Evolutionary conservation across 2,888 invertebrate species (phyloP), one percentile per base, ranked within the genome.

Genomic region (Therioaphis trifolii): DNA sequence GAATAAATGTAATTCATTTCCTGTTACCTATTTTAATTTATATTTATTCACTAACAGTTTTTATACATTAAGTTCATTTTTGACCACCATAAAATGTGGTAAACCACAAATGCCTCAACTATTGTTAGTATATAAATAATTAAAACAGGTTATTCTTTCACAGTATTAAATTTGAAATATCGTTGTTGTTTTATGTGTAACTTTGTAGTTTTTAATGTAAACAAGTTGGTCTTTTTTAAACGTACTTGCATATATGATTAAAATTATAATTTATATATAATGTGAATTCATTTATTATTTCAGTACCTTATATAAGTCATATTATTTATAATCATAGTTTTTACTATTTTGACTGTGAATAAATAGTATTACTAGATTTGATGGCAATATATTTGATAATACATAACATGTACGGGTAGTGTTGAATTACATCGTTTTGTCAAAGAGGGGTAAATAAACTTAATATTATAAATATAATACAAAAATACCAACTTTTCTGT

Each of bases 101-200:
- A 46, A 49, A 27, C 71, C 71, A 18, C 71, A 71, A 72, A 52
- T 72, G 52, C 29, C 52, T 72, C 49, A 11, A 52, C 12, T n/a
- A n/a, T 72, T 72, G 52, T 72, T 52, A 52, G 29, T 72, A n/a
- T n/a, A 72, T 35, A 72, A 72, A 52, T 72, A 72, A 72, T 72
- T 52, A 52, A 72, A 72, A 52, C 52, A 52, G 49, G 52, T 35
- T 52, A 27, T 24, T 74, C 21, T 1, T 7, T 24, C 55, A 15
- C 21, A 21, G 55, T 55, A 55, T 74, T 55, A 74, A 35, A 55
- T 55, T 74, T 35, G 15, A 55, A 74, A 74, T 55, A 55, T 74
- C 3, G 14, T 74, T 55, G 21, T 21, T 55, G 46, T 74, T 55
- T 35, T 21, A 35, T 74, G 21, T 1, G 35, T 74, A 72, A 11